Percentiles rank a stretch among this genome's conserved stretches.
Conservation (phyloP, 2,888 invertebrate species). For the Meteorus cinctellus region DNA sequence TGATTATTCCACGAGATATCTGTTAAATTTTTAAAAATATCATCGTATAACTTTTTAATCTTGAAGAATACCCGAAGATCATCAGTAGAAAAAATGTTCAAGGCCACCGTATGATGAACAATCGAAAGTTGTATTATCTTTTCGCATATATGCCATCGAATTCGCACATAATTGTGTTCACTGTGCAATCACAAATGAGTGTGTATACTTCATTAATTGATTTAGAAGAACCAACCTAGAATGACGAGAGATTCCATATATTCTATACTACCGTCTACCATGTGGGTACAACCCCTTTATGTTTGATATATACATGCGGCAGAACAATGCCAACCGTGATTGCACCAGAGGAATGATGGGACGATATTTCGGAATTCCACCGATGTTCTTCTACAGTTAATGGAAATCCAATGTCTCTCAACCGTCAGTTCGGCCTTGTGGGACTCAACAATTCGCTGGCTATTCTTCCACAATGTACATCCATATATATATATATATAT, state of each 20-base stretch:
- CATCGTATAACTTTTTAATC: no score
- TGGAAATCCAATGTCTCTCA: conserved; percentile 43
- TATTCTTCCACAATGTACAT: conserved; percentile 21
- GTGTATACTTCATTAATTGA: not conserved
- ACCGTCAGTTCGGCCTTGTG: conserved; percentile 24
- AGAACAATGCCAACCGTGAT: conserved; percentile 50
- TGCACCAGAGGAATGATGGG: conserved; percentile 37
- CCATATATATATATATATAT: not conserved
- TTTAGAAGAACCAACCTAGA: not conserved
- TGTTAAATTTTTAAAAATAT: no score
- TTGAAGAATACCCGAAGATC: no score
- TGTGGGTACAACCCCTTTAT: not conserved
- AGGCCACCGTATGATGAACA: no score
- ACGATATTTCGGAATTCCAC: conserved; percentile 41
- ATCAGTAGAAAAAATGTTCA: no score
- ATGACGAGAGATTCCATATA: not conserved
- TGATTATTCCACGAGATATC: no score
- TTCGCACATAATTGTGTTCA: no score
- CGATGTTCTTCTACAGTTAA: conserved; percentile 40
- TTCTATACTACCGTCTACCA: no score
- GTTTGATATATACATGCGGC: conserved; percentile 11
- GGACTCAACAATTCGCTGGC: conserved; percentile 8
- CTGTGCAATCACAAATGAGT: not conserved
- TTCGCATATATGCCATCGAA: no score
- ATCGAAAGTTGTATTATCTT: no score